Base-by-base conservation (phyloP, 2,113 vertebrate species). In the Gambusia affinis region DNA sequence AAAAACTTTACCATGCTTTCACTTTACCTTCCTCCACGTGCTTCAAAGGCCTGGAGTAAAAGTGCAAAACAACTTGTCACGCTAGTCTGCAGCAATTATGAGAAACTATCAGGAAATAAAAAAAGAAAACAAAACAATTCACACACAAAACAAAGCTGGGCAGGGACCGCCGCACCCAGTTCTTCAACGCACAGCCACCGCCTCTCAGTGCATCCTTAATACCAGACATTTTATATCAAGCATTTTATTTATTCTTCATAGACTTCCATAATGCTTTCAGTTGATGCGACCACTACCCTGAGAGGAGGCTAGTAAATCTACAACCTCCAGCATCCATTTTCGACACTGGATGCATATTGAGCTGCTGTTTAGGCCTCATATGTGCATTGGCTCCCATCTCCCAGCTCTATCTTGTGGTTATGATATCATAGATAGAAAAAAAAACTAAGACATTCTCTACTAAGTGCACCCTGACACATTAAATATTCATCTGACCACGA, bases 351-450 rank as follows among this genome's bases (percentile, higher is more conserved):
- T 81, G 81, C 78, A 65, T 91, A 89, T 88, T 89, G 90, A 92
- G 89, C 88, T 88, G 81, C 81, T 87, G 88, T 92, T 92, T 90
- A 90, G 90, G 88, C 87, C 87, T 92, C 84, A 90, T 91, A 88
- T 93, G 90, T 84, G 78, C 91, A 80, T 33, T 75, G 86, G 84
- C 77, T 87, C 82, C 89, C 85, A 86, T 91, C 91, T 92, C 89
- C 91, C 87, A 91, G 85, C 87, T 91, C 93, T 93, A 94, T 93
- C 90, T 93, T 95, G 94, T 92, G 94, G 94, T 94, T 95, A 95
- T 95, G 94, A 95, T 94, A 95, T 95, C 94, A 95, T 94, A 91
- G 88, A 84, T 78, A 93, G 90, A 93, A 94, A 94, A 66, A 66
- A 37, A 19, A 65, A 92, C 85, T 80, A 91, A 81, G 78, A 85